Evolutionary conservation across 2,797 vertebrate genomes (phyloP), one percentile per base, ranked within the genome.

Genomic region (Pseudochirops corinnae): DNA sequence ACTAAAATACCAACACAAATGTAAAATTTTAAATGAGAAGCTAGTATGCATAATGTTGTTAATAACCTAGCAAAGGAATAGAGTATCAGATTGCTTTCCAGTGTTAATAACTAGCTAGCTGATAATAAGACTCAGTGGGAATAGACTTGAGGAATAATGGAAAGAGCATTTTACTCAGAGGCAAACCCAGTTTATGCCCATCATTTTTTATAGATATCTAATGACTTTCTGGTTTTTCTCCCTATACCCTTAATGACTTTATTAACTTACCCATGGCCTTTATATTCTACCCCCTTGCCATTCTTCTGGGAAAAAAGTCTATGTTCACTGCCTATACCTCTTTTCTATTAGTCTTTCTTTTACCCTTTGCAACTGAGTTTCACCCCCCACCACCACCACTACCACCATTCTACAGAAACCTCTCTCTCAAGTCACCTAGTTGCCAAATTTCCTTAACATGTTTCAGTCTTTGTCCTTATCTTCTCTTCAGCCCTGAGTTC

Each of bases 131-230:
- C 28, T 52, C 21, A 55, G 11, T 9, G n/a, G 26, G 0, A 52
- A 57, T 55, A 0, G 53, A 26, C 33, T 14, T 50, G 0, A 18
- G 55, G 26, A 60, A 0, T 87, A 24, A 39, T 1, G 56, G 0
- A 7, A 24, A 4, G 21, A 56, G 50, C 2, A 3, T 21, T 29
- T 29, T 0, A 53, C 28, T 39, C 52, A 90, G 58, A n/a, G 1
- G 31, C 16, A 56, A n/a, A 56, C 74, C 57, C 87, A 21, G 56
- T 60, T 92, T 56, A n/a, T 92, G 16, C 55, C 11, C 21, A 58
- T 16, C 33, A 50, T 39, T 92, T 50, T 53, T 87, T 87, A 11
- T 87, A 26, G 39, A 46, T 2, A 26, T 46, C 39, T 46, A 87
- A 13, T 31, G 92, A 57, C 14, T 55, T 91, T 14, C 31, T 91